A percentile compares a stretch with the other conserved stretches of the same genome.
phyloP scores from a whole-genome alignment of 2,113 vertebrate genomes.

The Rallus limicola region DNA sequence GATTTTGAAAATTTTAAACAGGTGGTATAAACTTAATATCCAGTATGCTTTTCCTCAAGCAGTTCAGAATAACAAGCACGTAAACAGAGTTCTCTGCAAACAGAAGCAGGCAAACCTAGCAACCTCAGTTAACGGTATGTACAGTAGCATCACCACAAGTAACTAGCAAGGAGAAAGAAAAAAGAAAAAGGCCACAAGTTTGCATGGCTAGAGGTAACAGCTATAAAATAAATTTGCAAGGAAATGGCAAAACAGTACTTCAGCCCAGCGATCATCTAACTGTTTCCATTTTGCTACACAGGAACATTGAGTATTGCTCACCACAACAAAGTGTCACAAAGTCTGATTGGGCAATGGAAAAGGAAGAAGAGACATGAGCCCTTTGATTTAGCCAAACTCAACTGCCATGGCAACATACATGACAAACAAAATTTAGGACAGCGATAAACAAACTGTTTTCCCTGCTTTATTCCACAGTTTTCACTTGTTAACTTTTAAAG shows the following conservation, averaged over 20 bases:
- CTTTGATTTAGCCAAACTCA: background rate
- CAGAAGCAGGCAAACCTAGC: background rate
- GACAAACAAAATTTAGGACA: background rate
- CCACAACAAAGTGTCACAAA: background rate
- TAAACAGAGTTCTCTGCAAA: background rate
- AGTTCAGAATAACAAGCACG: background rate
- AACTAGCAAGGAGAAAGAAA: background rate
- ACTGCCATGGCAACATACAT: background rate
- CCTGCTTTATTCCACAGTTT: background rate
- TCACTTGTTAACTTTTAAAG: background rate
- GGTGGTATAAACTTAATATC: background rate
- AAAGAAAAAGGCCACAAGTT: background rate
- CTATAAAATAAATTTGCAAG: background rate
- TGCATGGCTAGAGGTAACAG: background rate
- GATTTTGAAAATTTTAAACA: background rate
- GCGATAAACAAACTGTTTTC: background rate
- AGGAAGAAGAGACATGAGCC: background rate
- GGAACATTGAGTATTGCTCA: background rate
- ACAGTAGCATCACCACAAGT: background rate
- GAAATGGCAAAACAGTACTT: background rate
- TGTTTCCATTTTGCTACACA: background rate
- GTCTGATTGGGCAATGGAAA: background rate
- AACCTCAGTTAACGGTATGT: background rate
- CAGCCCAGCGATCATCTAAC: background rate
- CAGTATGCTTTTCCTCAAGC: background rate